phyloP scores from a whole-genome alignment of 2,113 vertebrate species.

The Bos indicus region DNA sequence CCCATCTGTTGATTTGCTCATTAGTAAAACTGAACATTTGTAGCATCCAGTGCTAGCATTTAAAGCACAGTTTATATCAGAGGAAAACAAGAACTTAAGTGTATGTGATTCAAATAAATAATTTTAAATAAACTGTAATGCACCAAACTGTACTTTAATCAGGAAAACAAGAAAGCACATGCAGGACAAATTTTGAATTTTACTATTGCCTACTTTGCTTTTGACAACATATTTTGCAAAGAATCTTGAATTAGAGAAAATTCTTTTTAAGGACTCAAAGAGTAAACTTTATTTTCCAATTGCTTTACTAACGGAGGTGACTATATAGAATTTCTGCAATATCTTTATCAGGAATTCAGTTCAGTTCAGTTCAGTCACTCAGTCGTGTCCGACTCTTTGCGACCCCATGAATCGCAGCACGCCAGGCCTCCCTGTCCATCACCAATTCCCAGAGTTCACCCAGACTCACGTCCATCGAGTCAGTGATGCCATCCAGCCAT shows the following conservation, averaged over 20 bases:
- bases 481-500: too few species aligned
- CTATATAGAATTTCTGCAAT: background rate
- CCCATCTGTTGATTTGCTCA: background rate
- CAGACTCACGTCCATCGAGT: too few species aligned
- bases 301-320: background rate
- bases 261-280: background rate
- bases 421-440: too few species aligned
- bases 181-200: background rate
- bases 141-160: background rate
- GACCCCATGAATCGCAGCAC: too few species aligned
- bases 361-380: too few species aligned
- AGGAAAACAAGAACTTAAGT: background rate
- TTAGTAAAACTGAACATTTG: constrained; percentile 8
- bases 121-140: background rate
- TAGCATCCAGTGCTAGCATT: background rate
- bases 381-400: too few species aligned
- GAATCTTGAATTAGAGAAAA: background rate
- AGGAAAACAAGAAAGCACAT: background rate
- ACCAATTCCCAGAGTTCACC: too few species aligned
- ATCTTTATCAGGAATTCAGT: background rate
- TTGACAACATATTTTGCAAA: background rate
- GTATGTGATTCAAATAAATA: background rate
- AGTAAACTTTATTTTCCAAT: background rate
- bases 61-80: background rate
- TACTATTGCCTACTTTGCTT: background rate